Percentiles rank a stretch among this genome's conserved stretches.
Evolutionary conservation across 2,113 vertebrate species (phyloP).

Genomic region (Ovis canadensis): DNA sequence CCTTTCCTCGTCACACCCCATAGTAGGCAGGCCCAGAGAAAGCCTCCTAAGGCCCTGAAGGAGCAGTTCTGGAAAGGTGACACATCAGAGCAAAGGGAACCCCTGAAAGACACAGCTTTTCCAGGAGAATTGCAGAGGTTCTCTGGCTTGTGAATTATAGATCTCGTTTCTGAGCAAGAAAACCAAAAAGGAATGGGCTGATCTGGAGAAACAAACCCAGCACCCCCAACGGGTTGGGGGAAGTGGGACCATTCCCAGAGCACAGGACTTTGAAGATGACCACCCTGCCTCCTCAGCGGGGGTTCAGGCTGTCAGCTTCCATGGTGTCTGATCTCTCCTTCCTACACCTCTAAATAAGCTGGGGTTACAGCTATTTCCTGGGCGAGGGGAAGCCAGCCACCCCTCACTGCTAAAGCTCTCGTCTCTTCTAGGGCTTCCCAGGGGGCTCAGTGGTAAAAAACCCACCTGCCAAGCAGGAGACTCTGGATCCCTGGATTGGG

Average conservation of each 20-base stretch:
- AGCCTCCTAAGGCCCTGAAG: neutral
- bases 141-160: neutral
- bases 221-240: neutral
- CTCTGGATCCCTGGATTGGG: neutral
- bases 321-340: slow-evolving; percentile 56
- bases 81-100: neutral
- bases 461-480: neutral
- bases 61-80: neutral
- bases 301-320: slow-evolving; percentile 52
- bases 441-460: neutral
- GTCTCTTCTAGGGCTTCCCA: neutral
- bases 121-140: neutral
- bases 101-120: neutral
- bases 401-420: neutral
- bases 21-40: neutral
- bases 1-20: neutral
- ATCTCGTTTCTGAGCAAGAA: neutral
- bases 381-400: slow-evolving; percentile 54
- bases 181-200: neutral
- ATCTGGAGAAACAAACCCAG: neutral
- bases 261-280: neutral
- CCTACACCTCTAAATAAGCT: slow-evolving; percentile 53
- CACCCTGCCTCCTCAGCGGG: neutral
- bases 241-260: neutral
- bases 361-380: slow-evolving; percentile 46